Evolutionary conservation across 2,888 invertebrate genomes (phyloP).

Genomic region (Lycophotia porphyrea): DNA sequence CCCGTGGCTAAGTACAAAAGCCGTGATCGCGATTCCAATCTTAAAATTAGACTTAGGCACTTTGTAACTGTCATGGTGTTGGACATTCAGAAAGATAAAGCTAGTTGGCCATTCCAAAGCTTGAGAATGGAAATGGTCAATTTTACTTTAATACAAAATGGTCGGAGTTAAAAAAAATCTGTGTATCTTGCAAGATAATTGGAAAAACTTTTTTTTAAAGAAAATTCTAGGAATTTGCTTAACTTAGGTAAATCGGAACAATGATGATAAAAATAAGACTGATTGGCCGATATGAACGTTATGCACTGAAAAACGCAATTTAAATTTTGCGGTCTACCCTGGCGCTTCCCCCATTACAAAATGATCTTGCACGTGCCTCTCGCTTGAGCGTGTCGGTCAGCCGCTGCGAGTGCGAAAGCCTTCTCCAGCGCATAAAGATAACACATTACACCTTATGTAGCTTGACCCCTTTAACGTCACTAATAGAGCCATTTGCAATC

Average conservation of each 20-base stretch:
- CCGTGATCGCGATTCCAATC: neutral
- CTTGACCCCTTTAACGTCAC: too few species aligned
- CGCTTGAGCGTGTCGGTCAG: too few species aligned
- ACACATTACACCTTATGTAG: too few species aligned
- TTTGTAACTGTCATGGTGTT: neutral
- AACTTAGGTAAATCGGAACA: neutral
- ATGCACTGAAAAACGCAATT: neutral
- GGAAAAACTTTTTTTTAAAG: neutral
- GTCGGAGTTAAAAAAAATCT: neutral
- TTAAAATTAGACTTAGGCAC: neutral
- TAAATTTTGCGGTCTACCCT: too few species aligned
- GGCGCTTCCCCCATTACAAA: too few species aligned
- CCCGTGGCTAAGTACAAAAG: neutral
- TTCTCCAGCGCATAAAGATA: too few species aligned
- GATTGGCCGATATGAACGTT: neutral
- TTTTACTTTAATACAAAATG: neutral
- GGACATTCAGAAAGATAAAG: neutral
- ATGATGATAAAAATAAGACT: neutral
- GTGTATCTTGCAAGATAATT: neutral
- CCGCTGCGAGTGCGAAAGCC: too few species aligned
- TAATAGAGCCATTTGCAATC: too few species aligned
- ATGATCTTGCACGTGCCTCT: too few species aligned
- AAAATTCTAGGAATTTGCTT: neutral
- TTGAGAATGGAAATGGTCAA: neutral
- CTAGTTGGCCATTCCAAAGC: neutral